Base-by-base conservation (phyloP, 2,797 vertebrate genomes). In the Serranus cabrilla region DNA sequence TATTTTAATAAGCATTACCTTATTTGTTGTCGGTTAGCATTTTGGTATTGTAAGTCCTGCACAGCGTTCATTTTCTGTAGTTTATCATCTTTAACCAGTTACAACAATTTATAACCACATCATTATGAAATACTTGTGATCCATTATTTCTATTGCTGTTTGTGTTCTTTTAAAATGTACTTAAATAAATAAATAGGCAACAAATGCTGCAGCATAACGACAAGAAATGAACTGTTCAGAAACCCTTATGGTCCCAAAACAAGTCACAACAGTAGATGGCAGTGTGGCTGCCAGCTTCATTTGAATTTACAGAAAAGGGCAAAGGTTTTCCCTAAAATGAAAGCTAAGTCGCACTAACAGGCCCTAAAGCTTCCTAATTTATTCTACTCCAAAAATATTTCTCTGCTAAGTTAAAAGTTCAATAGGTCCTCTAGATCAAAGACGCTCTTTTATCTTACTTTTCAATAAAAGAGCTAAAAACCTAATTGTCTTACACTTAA, bases 211-310 rank as follows among this genome's bases (percentile, higher is more conserved):
- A 52, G 40, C 8, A 21, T 42, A 31, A 49, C 5, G 20, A 43
- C 7, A 51, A 4, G 50, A 59, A 27, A 42, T 6, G 43, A 17
- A 51, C 6, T 21, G n/a, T 42, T 23, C 3, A 54, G 31, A 39
- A 40, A 34, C 4, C 5, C 5, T 14, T 18, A 21, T 2, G 25
- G 25, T 45, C 49, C 14, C 8, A 51, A 66, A 39, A 74, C 50
- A 31, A 49, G 21, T 72, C 34, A 6, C 45, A 73, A 9, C 84
- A 82, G 86, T 45, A 83, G 81, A 62, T 52, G 85, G 77, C 83
- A 69, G 39, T 57, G 20, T 63, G 13, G 20, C 12, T 18, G 16
- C 9, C 13, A 31, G 20, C 34, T 34, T 42, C 9, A 4, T 63
- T 40, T 58, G 5, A n/a, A 42, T 61, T 56, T 49, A 37, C 27